Evolutionary conservation across 2,797 vertebrate genomes (phyloP), one percentile per base, ranked within the genome.

Genomic region (Megaceryle alcyon): DNA sequence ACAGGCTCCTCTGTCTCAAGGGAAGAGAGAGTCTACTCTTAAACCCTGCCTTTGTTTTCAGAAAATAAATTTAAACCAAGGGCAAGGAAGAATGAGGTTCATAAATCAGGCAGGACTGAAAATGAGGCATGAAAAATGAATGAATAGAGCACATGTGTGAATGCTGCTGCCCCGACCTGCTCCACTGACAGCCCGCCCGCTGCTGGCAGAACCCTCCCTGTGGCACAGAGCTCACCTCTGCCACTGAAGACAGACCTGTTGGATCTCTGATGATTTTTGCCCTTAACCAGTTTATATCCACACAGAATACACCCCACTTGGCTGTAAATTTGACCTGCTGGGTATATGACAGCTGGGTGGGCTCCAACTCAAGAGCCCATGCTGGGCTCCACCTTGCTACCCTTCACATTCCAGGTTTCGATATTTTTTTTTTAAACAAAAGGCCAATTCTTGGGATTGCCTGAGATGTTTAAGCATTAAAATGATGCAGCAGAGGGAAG

Each of bases 71-170:
- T 90, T 91, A 93, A 94, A 93, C 33, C 14, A 33, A 94, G 66
- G n/a, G 84, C 75, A 92, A 93, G 92, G 86, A 94, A 93, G 92
- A 94, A 89, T 60, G 70, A 89, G 71, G 54, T 85, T 76, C 94
- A 95, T 95, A 93, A 94, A 95, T 93, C 95, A 96, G 88, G 49
- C 86, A 61, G 54, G 63, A 21, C 78, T 93, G 94, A 95, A 94
- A 94, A 92, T 48, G 91, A 92, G 92, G 84, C 88, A 88, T 91
- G 88, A 92, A 95, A 92, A 96, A 94, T 84, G 86, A 94, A 95
- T 63, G 91, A 94, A 37, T 3, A 7, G 71, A 89, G 75, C 0
- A 3, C 0, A 16, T 49, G 66, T 29, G 77, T 0, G 4, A 82
- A 73, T 0, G 0, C 83, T 2, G 12, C 35, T 0, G 1, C 41